Evolutionary conservation across 1,140 invertebrate species (phyloP).

Genomic region (Lamellibrachia luymesi): DNA sequence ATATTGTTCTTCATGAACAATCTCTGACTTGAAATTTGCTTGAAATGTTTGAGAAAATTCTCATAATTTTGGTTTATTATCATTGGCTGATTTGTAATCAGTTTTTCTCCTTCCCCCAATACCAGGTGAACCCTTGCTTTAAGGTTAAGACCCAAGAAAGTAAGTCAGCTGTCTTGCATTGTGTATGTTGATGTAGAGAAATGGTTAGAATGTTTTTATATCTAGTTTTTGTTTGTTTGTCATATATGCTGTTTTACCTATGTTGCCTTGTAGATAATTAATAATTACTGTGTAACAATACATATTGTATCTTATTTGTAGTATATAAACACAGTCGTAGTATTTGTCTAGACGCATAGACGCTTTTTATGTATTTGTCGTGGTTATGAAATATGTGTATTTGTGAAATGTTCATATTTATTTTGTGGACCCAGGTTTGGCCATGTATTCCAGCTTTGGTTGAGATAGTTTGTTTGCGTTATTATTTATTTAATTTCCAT

Average conservation of each 20-base stretch:
- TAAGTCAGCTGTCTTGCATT: neutral
- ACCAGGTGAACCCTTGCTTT: neutral
- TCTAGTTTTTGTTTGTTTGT: neutral
- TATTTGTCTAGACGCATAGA: neutral
- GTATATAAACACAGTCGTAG: neutral
- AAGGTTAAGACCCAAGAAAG: neutral
- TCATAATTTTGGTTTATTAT: neutral
- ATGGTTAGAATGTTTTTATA: neutral
- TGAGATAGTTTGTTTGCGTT: neutral
- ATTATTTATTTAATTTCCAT: neutral
- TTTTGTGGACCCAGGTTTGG: neutral
- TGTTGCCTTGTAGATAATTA: neutral
- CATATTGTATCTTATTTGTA: neutral
- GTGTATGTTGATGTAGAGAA: neutral
- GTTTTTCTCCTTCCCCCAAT: neutral
- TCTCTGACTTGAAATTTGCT: neutral
- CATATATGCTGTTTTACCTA: neutral
- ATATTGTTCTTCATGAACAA: neutral
- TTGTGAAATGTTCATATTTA: too few species aligned
- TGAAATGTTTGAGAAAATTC: neutral
- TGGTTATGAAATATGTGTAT: neutral
- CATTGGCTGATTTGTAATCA: neutral
- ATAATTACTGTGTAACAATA: neutral
- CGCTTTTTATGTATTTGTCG: neutral
- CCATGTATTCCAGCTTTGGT: neutral